These are phyloP conservation scores for Chironex yamaguchii DNA, from an alignment of 30 jellyfish, hydroid and myxozoan genomes.

Conservation along the genomic window DNA sequence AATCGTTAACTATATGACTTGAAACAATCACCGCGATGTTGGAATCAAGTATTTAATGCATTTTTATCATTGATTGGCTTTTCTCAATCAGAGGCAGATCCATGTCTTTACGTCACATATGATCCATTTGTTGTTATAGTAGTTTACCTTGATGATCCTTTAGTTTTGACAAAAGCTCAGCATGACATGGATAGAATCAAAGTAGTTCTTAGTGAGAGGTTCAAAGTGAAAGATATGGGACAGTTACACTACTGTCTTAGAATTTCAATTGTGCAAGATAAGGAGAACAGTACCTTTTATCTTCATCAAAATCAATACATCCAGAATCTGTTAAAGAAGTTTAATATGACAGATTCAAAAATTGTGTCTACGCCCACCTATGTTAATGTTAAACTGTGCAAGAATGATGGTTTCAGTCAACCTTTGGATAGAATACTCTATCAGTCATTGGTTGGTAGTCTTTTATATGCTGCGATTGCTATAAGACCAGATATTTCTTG, in stretches of 20 bases:
- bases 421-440: not conserved
- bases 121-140: not conserved
- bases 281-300: not conserved
- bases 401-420: constrained; percentile 10
- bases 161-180: not conserved
- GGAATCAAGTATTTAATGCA: constrained; percentile 20
- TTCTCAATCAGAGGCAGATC: constrained; percentile 3
- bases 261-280: constrained; percentile 2
- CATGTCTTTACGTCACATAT: not conserved
- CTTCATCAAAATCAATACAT: constrained; percentile 25
- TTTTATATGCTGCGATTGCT: constrained; percentile 6
- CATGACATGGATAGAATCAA: no score
- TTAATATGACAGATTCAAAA: constrained; percentile 7
- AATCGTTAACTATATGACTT: constrained; percentile 33
- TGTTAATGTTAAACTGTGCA: not conserved
- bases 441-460: constrained; percentile 38
- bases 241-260: constrained; percentile 30
- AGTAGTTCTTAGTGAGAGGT: no score
- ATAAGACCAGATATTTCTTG: constrained; percentile 37
- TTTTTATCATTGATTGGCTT: not conserved
- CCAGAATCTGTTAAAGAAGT: not conserved
- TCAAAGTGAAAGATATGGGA: constrained; percentile 42
- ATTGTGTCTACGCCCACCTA: constrained; percentile 20
- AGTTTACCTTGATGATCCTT: not conserved
- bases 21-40: constrained; percentile 41